phyloP scores from a whole-genome alignment of 2,888 invertebrate genomes.

The Ganaspis brasiliensis region DNA sequence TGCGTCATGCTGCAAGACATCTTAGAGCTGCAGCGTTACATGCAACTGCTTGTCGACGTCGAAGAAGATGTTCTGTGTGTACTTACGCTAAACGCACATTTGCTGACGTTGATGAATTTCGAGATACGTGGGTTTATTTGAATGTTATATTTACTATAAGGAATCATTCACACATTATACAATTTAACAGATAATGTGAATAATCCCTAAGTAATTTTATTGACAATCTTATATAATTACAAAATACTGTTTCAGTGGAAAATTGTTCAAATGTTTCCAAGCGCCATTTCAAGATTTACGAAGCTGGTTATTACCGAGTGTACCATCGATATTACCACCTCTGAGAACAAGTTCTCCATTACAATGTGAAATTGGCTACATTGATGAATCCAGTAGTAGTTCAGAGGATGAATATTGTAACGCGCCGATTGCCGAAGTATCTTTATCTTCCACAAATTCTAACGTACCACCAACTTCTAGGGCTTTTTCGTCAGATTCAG shows the following conservation, averaged over 20 bases:
- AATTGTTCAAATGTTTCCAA: conserved; percentile 84
- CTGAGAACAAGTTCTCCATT: conserved; percentile 76
- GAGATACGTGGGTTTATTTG: conserved; percentile 80
- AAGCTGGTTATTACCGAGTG: conserved; percentile 82
- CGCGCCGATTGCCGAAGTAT: conserved; percentile 81
- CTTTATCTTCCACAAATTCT: conserved; percentile 74
- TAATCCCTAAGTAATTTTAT: too few species aligned
- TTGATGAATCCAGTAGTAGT: conserved; percentile 75
- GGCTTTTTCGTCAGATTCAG: conserved; percentile 78
- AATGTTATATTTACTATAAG: conserved; percentile 1
- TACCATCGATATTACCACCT: conserved; percentile 64
- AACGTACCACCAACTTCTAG: conserved; percentile 73
- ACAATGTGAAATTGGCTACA: conserved; percentile 75
- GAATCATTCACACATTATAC: too few species aligned
- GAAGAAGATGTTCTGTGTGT: conserved; percentile 84
- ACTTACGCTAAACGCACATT: conserved; percentile 84
- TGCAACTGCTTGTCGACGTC: conserved; percentile 76
- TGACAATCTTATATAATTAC: too few species aligned
- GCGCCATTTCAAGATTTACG: conserved; percentile 83
- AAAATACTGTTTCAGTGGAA: conserved; percentile 79
- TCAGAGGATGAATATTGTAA: conserved; percentile 81
- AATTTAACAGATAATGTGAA: too few species aligned
- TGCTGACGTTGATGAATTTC: conserved; percentile 81
- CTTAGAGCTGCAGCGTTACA: conserved; percentile 77
- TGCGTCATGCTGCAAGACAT: conserved; percentile 82